phyloP scores from a whole-genome alignment of 2,888 invertebrate species.

The Trissolcus brochymenae region DNA sequence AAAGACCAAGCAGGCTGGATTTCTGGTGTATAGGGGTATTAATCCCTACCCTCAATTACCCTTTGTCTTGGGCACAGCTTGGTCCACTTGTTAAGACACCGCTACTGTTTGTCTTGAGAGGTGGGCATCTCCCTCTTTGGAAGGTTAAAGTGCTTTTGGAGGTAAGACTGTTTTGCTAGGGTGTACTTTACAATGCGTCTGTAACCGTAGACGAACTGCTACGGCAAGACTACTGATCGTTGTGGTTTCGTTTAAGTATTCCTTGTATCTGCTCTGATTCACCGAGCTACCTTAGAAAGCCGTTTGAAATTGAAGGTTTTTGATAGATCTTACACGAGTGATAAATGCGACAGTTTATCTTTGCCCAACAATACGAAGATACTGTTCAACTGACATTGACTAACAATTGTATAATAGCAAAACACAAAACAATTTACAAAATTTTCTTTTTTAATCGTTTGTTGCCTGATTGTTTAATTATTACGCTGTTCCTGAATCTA shows the following conservation, averaged over 20 bases:
- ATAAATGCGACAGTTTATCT: conserved; percentile 31
- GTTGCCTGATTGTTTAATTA: neutral
- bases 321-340: conserved; percentile 28
- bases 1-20: conserved; percentile 68
- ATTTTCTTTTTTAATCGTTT: too few relatives aligned
- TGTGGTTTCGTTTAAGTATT: conserved; percentile 69
- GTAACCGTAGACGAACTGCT: conserved; percentile 76
- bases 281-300: conserved; percentile 45
- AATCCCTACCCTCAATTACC: conserved; percentile 77
- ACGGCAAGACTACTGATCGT: conserved; percentile 75
- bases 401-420: neutral
- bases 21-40: conserved; percentile 76
- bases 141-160: conserved; percentile 60
- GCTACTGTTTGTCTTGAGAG: conserved; percentile 77
- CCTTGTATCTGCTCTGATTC: conserved; percentile 57
- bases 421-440: too few relatives aligned
- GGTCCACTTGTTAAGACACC: conserved; percentile 77
- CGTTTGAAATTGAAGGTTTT: conserved; percentile 54
- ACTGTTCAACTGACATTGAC: too few relatives aligned
- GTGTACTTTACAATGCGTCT: conserved; percentile 74
- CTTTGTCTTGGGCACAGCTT: conserved; percentile 77
- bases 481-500: conserved; percentile 3
- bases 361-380: too few relatives aligned
- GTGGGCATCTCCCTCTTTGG: conserved; percentile 64
- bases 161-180: conserved; percentile 72